A percentile compares a stretch with the other conserved stretches of the same genome.
phyloP scores from a whole-genome alignment of 2,888 invertebrate species.

The Tinea trinotella region DNA sequence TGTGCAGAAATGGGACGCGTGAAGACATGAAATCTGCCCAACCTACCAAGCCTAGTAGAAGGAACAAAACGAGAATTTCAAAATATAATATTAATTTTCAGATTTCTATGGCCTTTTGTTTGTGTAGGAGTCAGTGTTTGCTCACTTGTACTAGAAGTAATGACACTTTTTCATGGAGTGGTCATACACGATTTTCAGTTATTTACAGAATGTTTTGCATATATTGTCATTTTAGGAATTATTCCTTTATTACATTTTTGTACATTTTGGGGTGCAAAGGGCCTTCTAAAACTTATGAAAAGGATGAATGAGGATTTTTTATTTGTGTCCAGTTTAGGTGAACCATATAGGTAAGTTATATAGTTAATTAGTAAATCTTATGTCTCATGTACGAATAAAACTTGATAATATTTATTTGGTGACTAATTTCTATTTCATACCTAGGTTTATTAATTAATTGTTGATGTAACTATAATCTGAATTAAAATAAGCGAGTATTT shows the following conservation, averaged over 20 bases:
- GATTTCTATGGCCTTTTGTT: conserved; percentile 37
- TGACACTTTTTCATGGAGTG: conserved; percentile 34
- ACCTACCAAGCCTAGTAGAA: too few species aligned
- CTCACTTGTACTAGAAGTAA: conserved; percentile 29
- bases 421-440: too few species aligned
- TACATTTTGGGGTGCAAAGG: conserved; percentile 29
- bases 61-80: too few species aligned
- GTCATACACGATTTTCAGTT: conserved; percentile 33
- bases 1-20: too few species aligned
- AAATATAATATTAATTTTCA: conserved; percentile 26
- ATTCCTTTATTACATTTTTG: conserved; percentile 33
- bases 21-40: too few species aligned
- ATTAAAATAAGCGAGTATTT: too few species aligned
- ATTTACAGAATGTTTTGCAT: conserved; percentile 47
- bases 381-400: too few species aligned
- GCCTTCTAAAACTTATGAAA: conserved; percentile 31
- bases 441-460: too few species aligned
- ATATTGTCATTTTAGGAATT: conserved; percentile 34
- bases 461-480: too few species aligned
- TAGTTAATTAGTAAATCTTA: too few species aligned
- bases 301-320: conserved; percentile 41
- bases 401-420: too few species aligned
- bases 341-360: conserved; percentile 38
- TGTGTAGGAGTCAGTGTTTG: conserved; percentile 27
- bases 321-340: conserved; percentile 33